phyloP scores from a whole-genome alignment of 2,797 vertebrate genomes.

The Leptatherina wallacei region DNA sequence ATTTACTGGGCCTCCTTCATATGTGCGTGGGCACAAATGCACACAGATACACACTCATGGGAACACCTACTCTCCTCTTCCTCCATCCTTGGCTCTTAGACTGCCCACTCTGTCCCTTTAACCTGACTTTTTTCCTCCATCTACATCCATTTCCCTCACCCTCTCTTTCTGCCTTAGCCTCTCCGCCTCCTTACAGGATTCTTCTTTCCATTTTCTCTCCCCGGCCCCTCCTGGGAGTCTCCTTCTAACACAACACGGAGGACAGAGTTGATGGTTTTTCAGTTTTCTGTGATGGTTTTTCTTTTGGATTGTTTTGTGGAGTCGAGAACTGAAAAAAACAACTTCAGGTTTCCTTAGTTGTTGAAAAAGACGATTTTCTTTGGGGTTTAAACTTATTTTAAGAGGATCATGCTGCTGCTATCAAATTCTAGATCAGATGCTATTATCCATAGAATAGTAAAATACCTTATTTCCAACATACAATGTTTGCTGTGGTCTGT shows the following conservation, averaged over 20 bases:
- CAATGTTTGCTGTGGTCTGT: too few relatives aligned
- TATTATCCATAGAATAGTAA: too few relatives aligned
- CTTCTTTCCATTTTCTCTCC: constrained; percentile 44
- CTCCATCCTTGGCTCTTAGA: constrained; percentile 38
- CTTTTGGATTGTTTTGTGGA: constrained; percentile 2
- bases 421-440: too few relatives aligned
- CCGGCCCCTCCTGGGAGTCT: constrained; percentile 49
- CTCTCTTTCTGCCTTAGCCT: constrained; percentile 15
- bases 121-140: constrained; percentile 32
- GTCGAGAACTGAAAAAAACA: not conserved
- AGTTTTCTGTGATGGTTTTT: constrained; percentile 6
- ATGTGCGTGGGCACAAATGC: constrained; percentile 39
- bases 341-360: not conserved
- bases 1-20: constrained; percentile 72
- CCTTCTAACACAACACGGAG: constrained; percentile 39
- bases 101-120: constrained; percentile 37
- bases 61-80: constrained; percentile 46
- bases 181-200: constrained; percentile 32
- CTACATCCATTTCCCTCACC: constrained; percentile 39
- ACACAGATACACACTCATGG: constrained; percentile 15
- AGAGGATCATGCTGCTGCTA: too few relatives aligned
- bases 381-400: not conserved
- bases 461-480: too few relatives aligned
- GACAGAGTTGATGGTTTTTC: constrained; percentile 24
- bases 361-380: not conserved